Percentiles rank a stretch among this genome's conserved stretches.
Evolutionary conservation across 1,140 invertebrate species (phyloP).

Genomic region (Drosophila pandora): DNA sequence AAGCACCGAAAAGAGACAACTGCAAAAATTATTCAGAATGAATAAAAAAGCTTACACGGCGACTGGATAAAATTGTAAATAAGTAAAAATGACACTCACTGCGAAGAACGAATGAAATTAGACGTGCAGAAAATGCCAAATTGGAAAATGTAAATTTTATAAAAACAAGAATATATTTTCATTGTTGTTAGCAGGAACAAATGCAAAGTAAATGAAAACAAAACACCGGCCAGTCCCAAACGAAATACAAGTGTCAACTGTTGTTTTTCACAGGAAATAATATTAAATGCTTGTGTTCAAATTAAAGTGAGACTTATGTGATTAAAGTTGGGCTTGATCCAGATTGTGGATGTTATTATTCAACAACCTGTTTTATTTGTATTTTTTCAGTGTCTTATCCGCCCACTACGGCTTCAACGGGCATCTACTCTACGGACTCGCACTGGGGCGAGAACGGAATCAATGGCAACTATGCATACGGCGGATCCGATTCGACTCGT

Average conservation of each 20-base stretch:
- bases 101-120: conserved; percentile 47
- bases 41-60: conserved; percentile 25
- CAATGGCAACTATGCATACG: conserved; percentile 46
- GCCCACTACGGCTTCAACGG: conserved; percentile 64
- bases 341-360: no score
- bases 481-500: conserved; percentile 57
- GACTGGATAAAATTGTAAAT: conserved; percentile 43
- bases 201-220: conserved; percentile 30
- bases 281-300: background rate
- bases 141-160: conserved; percentile 65
- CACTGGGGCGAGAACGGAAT: conserved; percentile 64
- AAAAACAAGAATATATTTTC: conserved; percentile 36
- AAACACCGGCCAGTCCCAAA: background rate
- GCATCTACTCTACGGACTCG: conserved; percentile 65
- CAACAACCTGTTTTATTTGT: background rate
- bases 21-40: conserved; percentile 35
- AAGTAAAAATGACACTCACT: conserved; percentile 21
- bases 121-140: conserved; percentile 63
- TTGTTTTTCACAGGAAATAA: background rate
- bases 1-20: conserved; percentile 33
- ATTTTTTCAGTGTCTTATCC: conserved; percentile 72
- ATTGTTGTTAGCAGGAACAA: conserved; percentile 10
- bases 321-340: background rate
- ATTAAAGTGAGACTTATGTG: background rate
- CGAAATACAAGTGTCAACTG: conserved; percentile 1